Percentiles rank a stretch among this genome's conserved stretches.
Conservation (phyloP, 2,888 invertebrate species). For the Lithosia quadra region DNA sequence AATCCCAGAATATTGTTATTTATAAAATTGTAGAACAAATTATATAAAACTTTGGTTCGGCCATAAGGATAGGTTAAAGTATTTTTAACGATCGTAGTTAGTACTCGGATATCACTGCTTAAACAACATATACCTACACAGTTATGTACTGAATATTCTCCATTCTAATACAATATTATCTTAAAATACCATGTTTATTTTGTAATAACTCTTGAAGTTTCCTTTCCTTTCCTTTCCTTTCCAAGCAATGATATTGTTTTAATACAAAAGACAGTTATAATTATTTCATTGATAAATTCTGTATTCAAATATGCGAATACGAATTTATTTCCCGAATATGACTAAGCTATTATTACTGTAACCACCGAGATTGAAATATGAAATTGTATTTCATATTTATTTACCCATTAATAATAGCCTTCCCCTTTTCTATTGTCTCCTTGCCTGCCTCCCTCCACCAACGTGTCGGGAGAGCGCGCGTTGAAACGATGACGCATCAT, state of each 20-base stretch:
- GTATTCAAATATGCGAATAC: conserved; percentile 18
- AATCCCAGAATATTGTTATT: no score
- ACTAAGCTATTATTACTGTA: conserved; percentile 38
- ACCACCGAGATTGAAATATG: conserved; percentile 38
- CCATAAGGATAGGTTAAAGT: no score
- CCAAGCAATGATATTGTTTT: not conserved
- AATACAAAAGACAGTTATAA: conserved; percentile 14
- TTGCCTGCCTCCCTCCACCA: conserved; percentile 33
- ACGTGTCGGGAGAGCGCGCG: conserved; percentile 44
- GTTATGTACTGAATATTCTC: not conserved
- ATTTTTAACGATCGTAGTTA: no score
- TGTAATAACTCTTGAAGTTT: not conserved
- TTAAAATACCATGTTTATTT: not conserved
- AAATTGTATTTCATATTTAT: conserved; percentile 58
- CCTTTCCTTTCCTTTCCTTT: not conserved
- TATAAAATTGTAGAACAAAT: no score
- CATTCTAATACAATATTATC: not conserved
- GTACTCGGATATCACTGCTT: not conserved
- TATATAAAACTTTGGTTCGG: no score
- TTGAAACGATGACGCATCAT: conserved; percentile 64
- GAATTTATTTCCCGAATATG: conserved; percentile 25
- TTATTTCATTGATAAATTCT: conserved; percentile 24
- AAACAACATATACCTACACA: not conserved
- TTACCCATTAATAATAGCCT: conserved; percentile 50
- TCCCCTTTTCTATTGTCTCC: conserved; percentile 46